Conservation (phyloP, 1,140 invertebrate genomes). For the Pissodes strobi region DNA sequence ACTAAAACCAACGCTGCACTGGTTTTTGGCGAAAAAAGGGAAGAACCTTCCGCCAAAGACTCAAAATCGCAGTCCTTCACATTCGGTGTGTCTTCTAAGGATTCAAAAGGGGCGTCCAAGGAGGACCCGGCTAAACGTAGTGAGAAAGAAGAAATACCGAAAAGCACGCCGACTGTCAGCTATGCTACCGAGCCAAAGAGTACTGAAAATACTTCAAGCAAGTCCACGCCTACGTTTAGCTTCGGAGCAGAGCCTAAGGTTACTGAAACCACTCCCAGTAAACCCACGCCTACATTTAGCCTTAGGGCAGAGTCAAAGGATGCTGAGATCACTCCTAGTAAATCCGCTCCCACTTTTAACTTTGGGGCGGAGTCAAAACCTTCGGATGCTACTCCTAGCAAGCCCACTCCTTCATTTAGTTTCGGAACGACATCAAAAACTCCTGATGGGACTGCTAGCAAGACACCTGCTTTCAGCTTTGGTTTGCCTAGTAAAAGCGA, state of each 20-base stretch:
- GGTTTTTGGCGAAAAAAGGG: conserved; percentile 20
- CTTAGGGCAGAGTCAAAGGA: too few relatives aligned
- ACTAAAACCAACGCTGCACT: not conserved
- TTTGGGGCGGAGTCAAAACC: too few relatives aligned
- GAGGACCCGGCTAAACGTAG: not conserved
- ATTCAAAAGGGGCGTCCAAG: not conserved
- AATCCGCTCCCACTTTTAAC: too few relatives aligned
- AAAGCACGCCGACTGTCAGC: not conserved
- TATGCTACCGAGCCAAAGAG: not conserved
- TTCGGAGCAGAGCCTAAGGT: not conserved
- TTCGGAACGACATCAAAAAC: conserved; percentile 1
- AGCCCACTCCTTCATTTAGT: conserved; percentile 13
- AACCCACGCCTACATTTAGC: not conserved
- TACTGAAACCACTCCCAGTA: not conserved
- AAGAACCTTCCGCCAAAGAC: not conserved
- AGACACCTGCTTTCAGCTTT: not conserved
- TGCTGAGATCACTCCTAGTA: too few relatives aligned
- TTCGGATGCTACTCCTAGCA: too few relatives aligned
- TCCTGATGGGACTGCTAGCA: not conserved
- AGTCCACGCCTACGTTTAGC: not conserved
- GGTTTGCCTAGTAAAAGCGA: too few relatives aligned
- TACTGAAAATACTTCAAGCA: not conserved
- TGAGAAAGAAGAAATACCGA: not conserved
- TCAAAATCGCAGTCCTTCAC: not conserved
- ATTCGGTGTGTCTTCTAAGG: conserved; percentile 6